Percentiles rank a stretch among this genome's conserved stretches.
These are phyloP conservation scores for Phyllotreta striolata DNA, from an alignment of 2,888 invertebrate species.

Conservation along the genomic window DNA sequence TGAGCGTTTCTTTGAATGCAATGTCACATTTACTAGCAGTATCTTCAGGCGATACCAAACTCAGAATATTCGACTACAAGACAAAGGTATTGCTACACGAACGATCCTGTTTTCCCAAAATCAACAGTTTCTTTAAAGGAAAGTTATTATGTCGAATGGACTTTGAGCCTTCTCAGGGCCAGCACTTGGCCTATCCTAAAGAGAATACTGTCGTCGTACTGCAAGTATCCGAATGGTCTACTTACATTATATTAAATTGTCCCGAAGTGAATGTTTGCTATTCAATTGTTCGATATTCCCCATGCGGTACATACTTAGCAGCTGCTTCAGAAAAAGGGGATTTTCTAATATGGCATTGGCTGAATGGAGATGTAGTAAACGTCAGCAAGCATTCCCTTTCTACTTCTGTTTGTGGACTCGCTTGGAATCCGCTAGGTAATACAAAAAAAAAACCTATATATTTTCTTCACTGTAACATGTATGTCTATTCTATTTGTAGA, in stretches of 20 bases:
- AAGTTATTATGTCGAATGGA: conserved; percentile 75
- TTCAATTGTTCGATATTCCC: conserved; percentile 81
- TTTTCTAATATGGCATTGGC: conserved; percentile 80
- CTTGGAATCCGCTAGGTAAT: conserved; percentile 79
- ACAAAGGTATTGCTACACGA: conserved; percentile 71
- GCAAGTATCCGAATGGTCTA: conserved; percentile 75
- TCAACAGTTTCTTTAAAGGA: conserved; percentile 80
- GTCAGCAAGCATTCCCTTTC: conserved; percentile 74
- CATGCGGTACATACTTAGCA: conserved; percentile 81
- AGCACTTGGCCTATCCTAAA: conserved; percentile 79
- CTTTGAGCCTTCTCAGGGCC: conserved; percentile 77
- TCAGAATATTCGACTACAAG: conserved; percentile 83
- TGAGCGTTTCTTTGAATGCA: conserved; percentile 70
- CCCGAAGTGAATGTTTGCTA: conserved; percentile 68
- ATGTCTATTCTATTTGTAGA: conserved; percentile 54
- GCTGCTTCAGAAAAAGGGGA: conserved; percentile 81
- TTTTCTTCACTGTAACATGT: not conserved
- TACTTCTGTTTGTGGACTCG: conserved; percentile 74
- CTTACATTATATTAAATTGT: conserved; percentile 71
- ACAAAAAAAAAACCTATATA: not conserved
- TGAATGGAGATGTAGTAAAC: conserved; percentile 67
- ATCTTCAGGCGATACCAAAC: conserved; percentile 79
- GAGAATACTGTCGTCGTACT: conserved; percentile 76
- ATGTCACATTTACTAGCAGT: conserved; percentile 74
- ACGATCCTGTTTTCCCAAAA: conserved; percentile 74